Evolutionary conservation across 2,113 vertebrate species (phyloP).

Genomic region (Fulica atra): DNA sequence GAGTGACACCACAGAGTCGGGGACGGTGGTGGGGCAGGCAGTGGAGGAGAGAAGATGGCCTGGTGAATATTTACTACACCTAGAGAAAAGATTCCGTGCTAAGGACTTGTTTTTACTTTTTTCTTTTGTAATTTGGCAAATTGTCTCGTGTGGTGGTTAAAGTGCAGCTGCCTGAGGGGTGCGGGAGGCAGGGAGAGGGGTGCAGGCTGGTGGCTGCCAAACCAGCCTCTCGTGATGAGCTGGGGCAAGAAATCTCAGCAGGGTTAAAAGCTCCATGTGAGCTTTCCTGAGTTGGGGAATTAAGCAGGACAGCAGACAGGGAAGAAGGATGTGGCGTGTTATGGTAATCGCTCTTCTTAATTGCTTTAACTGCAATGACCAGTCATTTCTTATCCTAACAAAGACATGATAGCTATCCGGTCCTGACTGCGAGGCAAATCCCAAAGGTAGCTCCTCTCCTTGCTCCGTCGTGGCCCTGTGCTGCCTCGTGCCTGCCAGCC

Average conservation of each 20-base stretch:
- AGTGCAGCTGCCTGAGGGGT: background rate
- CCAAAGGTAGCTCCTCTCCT: background rate
- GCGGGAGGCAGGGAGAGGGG: background rate
- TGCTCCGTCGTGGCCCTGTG: fast-evolving
- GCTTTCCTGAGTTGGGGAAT: background rate
- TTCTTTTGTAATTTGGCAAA: background rate
- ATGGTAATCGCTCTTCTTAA: constrained; percentile 57
- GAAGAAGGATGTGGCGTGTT: constrained; percentile 29
- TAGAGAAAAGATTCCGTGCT: background rate
- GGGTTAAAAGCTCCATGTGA: background rate
- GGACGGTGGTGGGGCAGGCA: background rate
- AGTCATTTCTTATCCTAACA: constrained; percentile 41
- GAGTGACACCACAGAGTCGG: background rate
- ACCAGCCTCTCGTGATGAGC: background rate
- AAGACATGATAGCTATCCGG: background rate
- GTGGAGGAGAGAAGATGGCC: constrained; percentile 18
- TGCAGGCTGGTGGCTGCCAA: background rate
- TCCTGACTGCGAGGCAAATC: background rate
- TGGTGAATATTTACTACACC: constrained; percentile 47
- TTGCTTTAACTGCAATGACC: constrained; percentile 54
- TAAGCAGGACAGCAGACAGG: background rate
- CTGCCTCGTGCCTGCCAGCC: background rate
- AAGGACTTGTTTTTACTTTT: background rate
- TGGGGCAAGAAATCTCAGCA: background rate
- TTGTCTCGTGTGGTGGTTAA: background rate